Evolutionary conservation across 64 coral and sea anemone genomes (phyloP), one percentile per base, ranked within the genome.

Genomic region (Hydrozoanthus tunicans): DNA sequence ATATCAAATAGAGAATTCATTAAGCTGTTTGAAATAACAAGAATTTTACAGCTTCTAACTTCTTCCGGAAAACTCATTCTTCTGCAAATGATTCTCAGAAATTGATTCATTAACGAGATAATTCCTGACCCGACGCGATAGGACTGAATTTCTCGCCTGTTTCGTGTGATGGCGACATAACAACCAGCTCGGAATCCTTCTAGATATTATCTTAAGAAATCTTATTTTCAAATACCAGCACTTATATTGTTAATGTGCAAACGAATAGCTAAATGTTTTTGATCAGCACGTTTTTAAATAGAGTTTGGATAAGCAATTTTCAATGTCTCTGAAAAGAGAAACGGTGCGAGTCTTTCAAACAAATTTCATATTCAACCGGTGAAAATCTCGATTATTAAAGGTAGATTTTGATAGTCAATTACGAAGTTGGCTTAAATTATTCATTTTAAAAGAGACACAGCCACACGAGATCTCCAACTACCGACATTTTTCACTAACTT

Each of bases 371-470:
- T 58, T 86, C 83, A 73, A 58, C 81, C 58, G 32, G 56, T 56
- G 26, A 43, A 43, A 43, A 27, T 54, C 55, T 32, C 17, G 67
- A 58, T 58, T 58, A 61, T 86, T 86, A 72, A 86, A 73, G 67
- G 54, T 9, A 12, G 69, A 86, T 86, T 86, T 66, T 32, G 55
- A 73, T 73, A 73, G 58, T 69, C 67, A 86, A 86, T 86, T 86
- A 73, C n/a, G 64, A 73, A 59, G 8, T 56, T 64, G 6, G 5
- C 67, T 71, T 86, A 58, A 86, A 86, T 86, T 86, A 86, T 86
- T 86, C 83, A 86, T 86, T 58, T 25, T 86, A 8, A 14, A 68
- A 73, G 13, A 73, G 83, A 6, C 23, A 32, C 43, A 86, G 55
- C 4, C 20, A 56, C 67, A 59, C 24, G 67, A 25, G 9, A 73